phyloP scores from a whole-genome alignment of 2,113 vertebrate genomes.

The Stegostoma tigrinum region DNA sequence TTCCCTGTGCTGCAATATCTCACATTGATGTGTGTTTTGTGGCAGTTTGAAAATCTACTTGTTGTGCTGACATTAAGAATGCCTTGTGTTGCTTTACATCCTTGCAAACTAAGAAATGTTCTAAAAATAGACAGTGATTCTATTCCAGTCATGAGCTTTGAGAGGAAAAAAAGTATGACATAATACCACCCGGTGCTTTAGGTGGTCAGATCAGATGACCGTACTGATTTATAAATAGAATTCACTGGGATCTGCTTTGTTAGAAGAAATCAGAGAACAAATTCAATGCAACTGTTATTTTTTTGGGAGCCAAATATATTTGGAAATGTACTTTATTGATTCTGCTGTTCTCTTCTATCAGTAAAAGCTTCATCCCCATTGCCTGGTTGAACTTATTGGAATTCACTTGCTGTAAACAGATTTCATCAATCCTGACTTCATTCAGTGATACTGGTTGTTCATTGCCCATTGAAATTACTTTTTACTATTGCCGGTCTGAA shows the following conservation, averaged over 20 bases:
- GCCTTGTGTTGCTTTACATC: neutral
- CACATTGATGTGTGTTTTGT: neutral
- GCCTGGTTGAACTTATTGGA: neutral
- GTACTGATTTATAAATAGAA: slow-evolving; percentile 17
- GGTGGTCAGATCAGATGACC: neutral
- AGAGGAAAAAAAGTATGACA: neutral
- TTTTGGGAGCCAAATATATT: neutral
- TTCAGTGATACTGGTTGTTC: too few species aligned
- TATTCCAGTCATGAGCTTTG: neutral
- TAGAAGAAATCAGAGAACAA: neutral
- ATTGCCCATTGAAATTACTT: neutral
- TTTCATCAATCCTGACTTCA: neutral
- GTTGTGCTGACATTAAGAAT: neutral
- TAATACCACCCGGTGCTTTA: neutral
- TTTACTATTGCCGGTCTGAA: neutral
- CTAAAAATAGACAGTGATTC: neutral
- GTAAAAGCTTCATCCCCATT: neutral
- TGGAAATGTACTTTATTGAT: neutral
- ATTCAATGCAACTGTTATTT: too few species aligned
- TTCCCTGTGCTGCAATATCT: neutral
- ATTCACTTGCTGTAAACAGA: neutral
- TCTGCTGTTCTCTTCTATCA: neutral
- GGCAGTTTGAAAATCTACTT: neutral
- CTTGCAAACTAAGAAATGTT: slow-evolving; percentile 3
- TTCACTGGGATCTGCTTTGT: neutral